These are phyloP conservation scores for Pantala flavescens DNA, from an alignment of 1,140 invertebrate species.

Conservation along the genomic window DNA sequence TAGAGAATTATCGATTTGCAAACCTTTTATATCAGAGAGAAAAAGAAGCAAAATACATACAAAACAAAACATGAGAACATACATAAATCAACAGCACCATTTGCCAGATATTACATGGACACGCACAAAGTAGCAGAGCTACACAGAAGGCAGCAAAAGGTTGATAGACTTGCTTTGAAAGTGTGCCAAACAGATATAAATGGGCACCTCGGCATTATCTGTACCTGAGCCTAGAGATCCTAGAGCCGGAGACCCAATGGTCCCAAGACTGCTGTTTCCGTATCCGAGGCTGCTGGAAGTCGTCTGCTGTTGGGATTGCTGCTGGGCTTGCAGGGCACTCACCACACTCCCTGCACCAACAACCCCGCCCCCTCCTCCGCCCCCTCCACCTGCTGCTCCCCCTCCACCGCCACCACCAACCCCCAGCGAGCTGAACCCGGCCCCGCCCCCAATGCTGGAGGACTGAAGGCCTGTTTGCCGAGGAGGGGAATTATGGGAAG, in stretches of 20 bases:
- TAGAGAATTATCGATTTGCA: too few species aligned
- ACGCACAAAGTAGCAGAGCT: too few species aligned
- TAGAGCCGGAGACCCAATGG: constrained; percentile 42
- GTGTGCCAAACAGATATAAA: neutral
- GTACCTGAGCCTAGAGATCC: constrained; percentile 35
- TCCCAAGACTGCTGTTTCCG: constrained; percentile 31
- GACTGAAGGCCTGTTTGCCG: constrained; percentile 25
- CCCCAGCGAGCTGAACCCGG: constrained; percentile 11
- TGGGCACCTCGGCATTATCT: neutral
- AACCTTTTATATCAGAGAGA: too few species aligned
- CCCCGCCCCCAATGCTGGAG: constrained; percentile 22
- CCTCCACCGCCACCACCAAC: neutral
- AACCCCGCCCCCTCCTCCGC: neutral
- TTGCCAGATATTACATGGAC: too few species aligned
- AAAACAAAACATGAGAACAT: too few species aligned
- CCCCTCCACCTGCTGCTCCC: neutral
- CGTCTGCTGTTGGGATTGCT: constrained; percentile 13
- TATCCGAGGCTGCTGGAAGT: neutral
- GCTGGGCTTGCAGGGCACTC: neutral
- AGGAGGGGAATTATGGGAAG: neutral
- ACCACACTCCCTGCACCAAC: neutral
- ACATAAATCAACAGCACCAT: too few species aligned
- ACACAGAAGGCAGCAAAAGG: too few species aligned
- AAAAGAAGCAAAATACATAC: too few species aligned
- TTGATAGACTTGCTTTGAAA: neutral